These are phyloP conservation scores for Phalera bucephala DNA, from an alignment of 2,888 invertebrate species.

Conservation along the genomic window DNA sequence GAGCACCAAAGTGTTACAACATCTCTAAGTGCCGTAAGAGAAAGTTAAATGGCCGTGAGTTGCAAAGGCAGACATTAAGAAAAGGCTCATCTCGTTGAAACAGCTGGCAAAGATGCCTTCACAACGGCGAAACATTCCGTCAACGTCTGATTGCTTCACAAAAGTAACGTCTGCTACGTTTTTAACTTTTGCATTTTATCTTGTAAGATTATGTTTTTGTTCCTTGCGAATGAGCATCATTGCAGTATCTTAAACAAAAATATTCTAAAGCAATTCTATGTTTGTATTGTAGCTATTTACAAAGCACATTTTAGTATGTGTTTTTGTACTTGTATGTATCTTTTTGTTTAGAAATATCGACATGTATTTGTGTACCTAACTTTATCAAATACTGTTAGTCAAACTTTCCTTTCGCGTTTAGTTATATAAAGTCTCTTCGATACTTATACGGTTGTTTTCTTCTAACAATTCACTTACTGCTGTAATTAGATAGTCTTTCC, in stretches of 20 bases:
- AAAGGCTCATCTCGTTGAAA: slow-evolving; percentile 38
- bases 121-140: slow-evolving; percentile 22
- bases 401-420: slow-evolving; percentile 22
- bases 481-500: slow-evolving; percentile 48
- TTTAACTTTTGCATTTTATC: slow-evolving; percentile 9
- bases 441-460: slow-evolving; percentile 50
- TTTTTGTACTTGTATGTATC: not conserved
- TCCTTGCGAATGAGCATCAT: not conserved
- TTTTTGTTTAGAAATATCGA: not conserved
- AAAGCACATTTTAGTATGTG: slow-evolving; percentile 4
- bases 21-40: slow-evolving; percentile 33
- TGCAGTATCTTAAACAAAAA: not conserved
- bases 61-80: slow-evolving; percentile 37
- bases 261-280: slow-evolving; percentile 10
- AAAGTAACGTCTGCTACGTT: slow-evolving; percentile 11
- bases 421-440: slow-evolving; percentile 30
- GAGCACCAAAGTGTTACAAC: slow-evolving; percentile 27
- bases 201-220: slow-evolving; percentile 2
- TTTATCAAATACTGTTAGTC: slow-evolving; percentile 16
- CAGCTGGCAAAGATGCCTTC: slow-evolving; percentile 29
- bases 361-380: slow-evolving; percentile 12
- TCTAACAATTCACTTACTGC: slow-evolving; percentile 45
- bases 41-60: slow-evolving; percentile 40
- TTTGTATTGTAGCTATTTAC: slow-evolving; percentile 18
- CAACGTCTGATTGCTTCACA: slow-evolving; percentile 24